Evolutionary conservation across 53 echinoderm and acorn worm genomes (phyloP).

Genomic region (Stichopus horrens): DNA sequence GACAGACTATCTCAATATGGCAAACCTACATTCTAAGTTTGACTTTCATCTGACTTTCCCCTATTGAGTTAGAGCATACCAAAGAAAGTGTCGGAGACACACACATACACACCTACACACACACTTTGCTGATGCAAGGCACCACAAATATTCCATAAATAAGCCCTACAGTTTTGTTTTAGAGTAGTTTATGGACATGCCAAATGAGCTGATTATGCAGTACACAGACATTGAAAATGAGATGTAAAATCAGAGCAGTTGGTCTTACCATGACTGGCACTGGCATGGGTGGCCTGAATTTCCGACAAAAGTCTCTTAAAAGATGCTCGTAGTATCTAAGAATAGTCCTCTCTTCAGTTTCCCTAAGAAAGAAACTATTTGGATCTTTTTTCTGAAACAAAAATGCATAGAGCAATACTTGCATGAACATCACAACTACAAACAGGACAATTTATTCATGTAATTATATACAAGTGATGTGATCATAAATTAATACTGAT

Average conservation of each 20-base stretch:
- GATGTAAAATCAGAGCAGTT: not conserved
- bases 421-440: not conserved
- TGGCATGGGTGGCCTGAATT: slow-evolving; percentile 95
- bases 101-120: no score
- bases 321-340: slow-evolving; percentile 91
- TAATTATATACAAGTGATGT: not conserved
- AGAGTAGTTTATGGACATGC: no score
- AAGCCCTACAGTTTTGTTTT: no score
- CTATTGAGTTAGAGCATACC: no score
- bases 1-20: no score
- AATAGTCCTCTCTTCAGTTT: slow-evolving; percentile 75
- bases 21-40: no score
- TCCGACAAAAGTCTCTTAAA: slow-evolving; percentile 89
- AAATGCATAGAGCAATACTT: not conserved
- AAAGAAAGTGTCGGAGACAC: no score
- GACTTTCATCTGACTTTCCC: no score
- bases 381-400: slow-evolving; percentile 73
- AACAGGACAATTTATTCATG: not conserved
- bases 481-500: not conserved
- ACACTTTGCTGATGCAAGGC: no score
- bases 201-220: no score
- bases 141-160: no score
- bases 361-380: slow-evolving; percentile 64
- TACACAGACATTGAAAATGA: no score
- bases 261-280: slow-evolving; percentile 79